A percentile compares a stretch with the other conserved stretches of the same genome.
Conservation (phyloP, 2,113 vertebrate species). For the Talpa occidentalis region DNA sequence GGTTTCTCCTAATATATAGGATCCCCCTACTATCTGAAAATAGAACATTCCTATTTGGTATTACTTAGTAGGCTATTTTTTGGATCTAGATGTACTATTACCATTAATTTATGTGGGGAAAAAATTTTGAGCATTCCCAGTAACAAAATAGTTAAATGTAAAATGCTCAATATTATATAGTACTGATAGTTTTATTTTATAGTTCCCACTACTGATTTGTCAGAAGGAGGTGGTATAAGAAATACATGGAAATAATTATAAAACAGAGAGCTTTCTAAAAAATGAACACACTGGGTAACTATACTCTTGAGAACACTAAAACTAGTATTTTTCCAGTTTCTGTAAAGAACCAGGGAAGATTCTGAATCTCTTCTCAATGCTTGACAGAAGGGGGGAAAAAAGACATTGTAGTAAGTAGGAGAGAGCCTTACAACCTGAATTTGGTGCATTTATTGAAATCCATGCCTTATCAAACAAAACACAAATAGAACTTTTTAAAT, state of each 20-base stretch:
- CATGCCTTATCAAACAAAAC: not conserved
- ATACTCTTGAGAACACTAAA: not conserved
- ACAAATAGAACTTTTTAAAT: constrained; percentile 3
- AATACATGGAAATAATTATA: not conserved
- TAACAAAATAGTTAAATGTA: constrained; percentile 2
- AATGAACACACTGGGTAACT: not conserved
- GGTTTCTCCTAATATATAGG: not conserved
- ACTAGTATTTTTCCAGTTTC: not conserved
- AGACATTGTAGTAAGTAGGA: not conserved
- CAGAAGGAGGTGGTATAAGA: not conserved
- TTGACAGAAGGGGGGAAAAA: not conserved
- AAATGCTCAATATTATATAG: not conserved
- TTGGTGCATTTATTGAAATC: not conserved
- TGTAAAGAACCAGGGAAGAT: not conserved
- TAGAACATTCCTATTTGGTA: not conserved
- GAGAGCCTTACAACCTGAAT: not conserved
- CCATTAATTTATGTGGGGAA: not conserved
- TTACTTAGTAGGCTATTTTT: not conserved
- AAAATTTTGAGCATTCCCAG: not conserved
- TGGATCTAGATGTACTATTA: not conserved
- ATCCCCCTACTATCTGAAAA: not conserved
- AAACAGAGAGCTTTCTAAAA: not conserved
- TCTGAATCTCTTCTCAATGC: not conserved
- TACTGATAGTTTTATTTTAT: not conserved
- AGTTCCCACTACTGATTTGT: not conserved